Evolutionary conservation across 2,113 vertebrate genomes (phyloP), one percentile per base, ranked within the genome.

Genomic region (Capreolus pygargus): DNA sequence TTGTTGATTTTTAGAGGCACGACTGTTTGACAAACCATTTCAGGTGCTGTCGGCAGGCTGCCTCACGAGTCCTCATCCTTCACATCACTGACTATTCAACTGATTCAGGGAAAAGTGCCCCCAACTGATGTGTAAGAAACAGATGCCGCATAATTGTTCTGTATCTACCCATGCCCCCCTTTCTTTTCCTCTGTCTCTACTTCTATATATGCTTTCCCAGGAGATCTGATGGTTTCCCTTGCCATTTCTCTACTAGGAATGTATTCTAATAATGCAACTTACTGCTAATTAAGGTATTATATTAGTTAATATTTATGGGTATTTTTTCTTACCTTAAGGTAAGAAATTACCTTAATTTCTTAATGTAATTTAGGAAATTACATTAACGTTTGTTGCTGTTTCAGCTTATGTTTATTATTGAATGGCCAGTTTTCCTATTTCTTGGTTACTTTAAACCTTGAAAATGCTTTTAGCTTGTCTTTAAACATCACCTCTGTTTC

Each of bases 1-100:
- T 88, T 97, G 97, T 98, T 97, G 97, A 95, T 96, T 97, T 98
- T 97, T 93, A 97, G 97, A 96, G 96, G 60, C 93, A 96, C 1
- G 81, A 93, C 94, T 97, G 50, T 95, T 96, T 97, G 64, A 84
- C 97, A 96, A 97, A 95, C 28, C 94, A 61, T 95, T 97, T 87
- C 81, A 57, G 95, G 47, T 89, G 95, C 94, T 52, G 58, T 97
- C 84, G 98, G 81, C 43, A 50, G 86, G 36, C 93, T 97, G 97
- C 87, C 58, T 95, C 64, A 97, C 81, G 74, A 97, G 12, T 47
- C 14, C 64, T 97, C 61, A 76, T 98, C 67, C 94, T 95, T 98
- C 98, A 61, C 96, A 96, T 94, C 94, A 85, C 95, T 92, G 95
- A 91, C 74, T 95, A 25, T 86, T 94, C 89, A 82, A 58, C 96